Evolutionary conservation across 1,140 invertebrate species (phyloP), one percentile per base, ranked within the genome.

Genomic region (Streblospio benedicti): DNA sequence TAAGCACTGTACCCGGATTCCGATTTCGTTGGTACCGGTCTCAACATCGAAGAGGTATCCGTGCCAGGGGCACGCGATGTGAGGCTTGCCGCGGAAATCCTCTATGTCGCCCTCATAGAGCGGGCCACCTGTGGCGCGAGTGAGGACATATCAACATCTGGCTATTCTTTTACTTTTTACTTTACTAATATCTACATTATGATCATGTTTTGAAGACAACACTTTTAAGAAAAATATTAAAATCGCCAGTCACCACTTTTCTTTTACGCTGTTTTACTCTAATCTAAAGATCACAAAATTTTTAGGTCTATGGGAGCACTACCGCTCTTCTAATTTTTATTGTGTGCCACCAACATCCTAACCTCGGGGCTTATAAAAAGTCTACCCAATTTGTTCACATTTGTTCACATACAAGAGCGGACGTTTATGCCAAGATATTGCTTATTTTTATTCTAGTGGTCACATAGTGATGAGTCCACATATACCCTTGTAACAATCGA

Each of bases 51-150:
- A 73, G 69, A 71, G 69, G 53, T 71, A 73, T 4, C 68, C 68
- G 60, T 73, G 71, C 71, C 71, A 73, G 1, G 71, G 71, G 54
- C 71, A 73, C 69, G 71, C 69, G 52, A 73, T 65, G 60, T 73
- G 69, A 59, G 62, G 62, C 1, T 38, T 51, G 1, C 70, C 71
- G 25, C 69, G 69, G 50, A 71, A 69, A 41, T 73, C 71, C 54
- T 73, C 71, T 1, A 73, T 73, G 41, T 73, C 67, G 4, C 71
- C 71, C 44, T 68, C 52, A 54, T 59, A 73, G 38, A 73, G 57
- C 1, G 71, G 71, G 0, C 70, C 71, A 41, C 71, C 71, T 73
- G 60, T 23, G 53, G 35, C n/a, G 57, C 27, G 28, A 28, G 9
- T 59, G 43, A 23, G 47, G n/a, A n/a, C 53, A 6, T 3, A 12